Conservation (phyloP, 2,113 vertebrate species). For the Melospiza melodia region DNA sequence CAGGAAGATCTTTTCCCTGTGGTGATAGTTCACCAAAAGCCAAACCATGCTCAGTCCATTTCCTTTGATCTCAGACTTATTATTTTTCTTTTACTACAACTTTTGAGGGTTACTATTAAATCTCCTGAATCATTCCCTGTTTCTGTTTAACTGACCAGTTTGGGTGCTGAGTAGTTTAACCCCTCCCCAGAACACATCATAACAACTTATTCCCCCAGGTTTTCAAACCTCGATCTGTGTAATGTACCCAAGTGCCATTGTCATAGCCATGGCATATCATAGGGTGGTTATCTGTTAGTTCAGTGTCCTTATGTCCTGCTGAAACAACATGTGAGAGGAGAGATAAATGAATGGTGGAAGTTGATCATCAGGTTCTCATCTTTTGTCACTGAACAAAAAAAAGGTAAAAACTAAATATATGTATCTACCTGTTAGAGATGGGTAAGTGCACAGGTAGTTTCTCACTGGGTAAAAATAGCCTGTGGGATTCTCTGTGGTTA, state of each 20-base stretch:
- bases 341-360: neutral
- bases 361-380: neutral
- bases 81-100: neutral
- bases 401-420: neutral
- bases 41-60: neutral
- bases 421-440: neutral
- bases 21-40: neutral
- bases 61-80: neutral
- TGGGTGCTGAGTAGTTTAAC: neutral
- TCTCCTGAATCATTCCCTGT: neutral
- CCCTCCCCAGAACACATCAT: neutral
- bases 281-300: neutral
- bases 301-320: neutral
- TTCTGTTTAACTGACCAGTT: neutral
- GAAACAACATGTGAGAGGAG: neutral
- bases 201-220: neutral
- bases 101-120: neutral
- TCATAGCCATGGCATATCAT: neutral
- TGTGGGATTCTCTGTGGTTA: neutral
- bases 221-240: neutral
- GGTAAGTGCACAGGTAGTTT: neutral
- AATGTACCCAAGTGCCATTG: neutral
- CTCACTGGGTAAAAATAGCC: neutral
- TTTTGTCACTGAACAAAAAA: neutral
- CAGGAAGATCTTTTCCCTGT: neutral